Base-by-base conservation (phyloP, 2,888 invertebrate genomes). In the Ennomos fuscantarius region DNA sequence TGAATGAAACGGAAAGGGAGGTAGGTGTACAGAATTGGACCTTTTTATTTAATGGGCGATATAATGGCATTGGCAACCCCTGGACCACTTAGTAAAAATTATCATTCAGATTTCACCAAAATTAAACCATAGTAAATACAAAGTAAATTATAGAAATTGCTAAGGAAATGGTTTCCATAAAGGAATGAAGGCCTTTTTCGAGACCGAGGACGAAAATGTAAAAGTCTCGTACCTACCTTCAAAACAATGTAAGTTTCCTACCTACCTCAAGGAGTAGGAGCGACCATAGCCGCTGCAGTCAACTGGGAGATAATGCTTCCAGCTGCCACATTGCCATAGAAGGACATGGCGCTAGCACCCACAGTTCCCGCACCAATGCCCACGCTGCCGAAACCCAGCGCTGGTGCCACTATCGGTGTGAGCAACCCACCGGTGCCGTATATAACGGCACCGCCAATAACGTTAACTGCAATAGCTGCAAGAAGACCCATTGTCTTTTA, bases 281-380 rank as follows among this genome's bases (percentile, higher is more conserved):
- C 80, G 0, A 76, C 70, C 89, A 89, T 89, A 1, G 87, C 89
- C 0, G 74, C 76, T 0, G 89, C 76, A 1, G 87, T 87, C 42
- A 89, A 39, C 64, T 85, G 58, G 0, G 88, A 82, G 2, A 89
- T 73, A 10, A 89, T 73, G 61, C 85, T 84, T 0, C 89, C 89
- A 0, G 86, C 87, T 0, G 53, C 86, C 9, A 89, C 33, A 55
- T 88, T 89, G 10, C 89, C 88, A 35, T 79, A 82, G 50, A 79
- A 89, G 0, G 89, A 72, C 52, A 88, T 88, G 0, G 89, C 89
- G 0, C 81, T 81, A 0, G 89, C 89, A 0, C 87, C 89, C 0
- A 78, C 63, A 43, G 72, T 79, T 0, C 86, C 83, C 0, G 84
- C 87, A 0, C 69, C 79, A 2, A 89, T 84, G 33, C 89, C 89